Evolutionary conservation across 2,888 invertebrate genomes (phyloP), one percentile per base, ranked within the genome.

Genomic region (Cristatella mucedo): DNA sequence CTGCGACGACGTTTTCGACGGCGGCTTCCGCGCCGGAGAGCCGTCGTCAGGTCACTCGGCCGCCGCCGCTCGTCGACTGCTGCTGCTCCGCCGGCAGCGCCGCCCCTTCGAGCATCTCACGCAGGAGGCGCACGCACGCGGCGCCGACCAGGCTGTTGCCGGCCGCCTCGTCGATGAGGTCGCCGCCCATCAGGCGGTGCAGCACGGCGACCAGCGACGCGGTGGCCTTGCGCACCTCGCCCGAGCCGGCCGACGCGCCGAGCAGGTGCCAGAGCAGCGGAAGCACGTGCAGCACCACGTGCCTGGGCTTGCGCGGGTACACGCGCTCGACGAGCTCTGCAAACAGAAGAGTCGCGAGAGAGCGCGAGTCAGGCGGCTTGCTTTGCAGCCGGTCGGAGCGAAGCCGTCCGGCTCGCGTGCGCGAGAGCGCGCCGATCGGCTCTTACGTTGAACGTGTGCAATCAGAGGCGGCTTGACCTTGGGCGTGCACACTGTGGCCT

Each of bases 391-490:
- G n/a, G n/a, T n/a, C n/a, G n/a, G n/a, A n/a, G n/a, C n/a, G n/a
- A n/a, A n/a, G n/a, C n/a, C n/a, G n/a, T n/a, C n/a, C n/a, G n/a
- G n/a, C n/a, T n/a, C n/a, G n/a, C n/a, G n/a, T n/a, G n/a, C n/a
- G n/a, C n/a, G n/a, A n/a, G n/a, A n/a, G n/a, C n/a, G n/a, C n/a
- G n/a, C n/a, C n/a, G n/a, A n/a, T n/a, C n/a, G n/a, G 13, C 18
- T 48, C 56, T 53, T 51, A 64, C 63, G 57, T 38, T 62, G 55
- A 1, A 61, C 56, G 51, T 57, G 54, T 29, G 54, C 53, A 11
- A 64, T 55, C 47, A 64, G 53, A 41, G 60, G 59, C 19, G 60
- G 57, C 46, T 63, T 62, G 46, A 59, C 59, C 20, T 58, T 49
- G 11, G 55, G 49, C 46, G 52, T 61, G 24, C 57, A 59, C 29